Evolutionary conservation across 2,797 vertebrate genomes (phyloP).

Genomic region (Chelon auratus): DNA sequence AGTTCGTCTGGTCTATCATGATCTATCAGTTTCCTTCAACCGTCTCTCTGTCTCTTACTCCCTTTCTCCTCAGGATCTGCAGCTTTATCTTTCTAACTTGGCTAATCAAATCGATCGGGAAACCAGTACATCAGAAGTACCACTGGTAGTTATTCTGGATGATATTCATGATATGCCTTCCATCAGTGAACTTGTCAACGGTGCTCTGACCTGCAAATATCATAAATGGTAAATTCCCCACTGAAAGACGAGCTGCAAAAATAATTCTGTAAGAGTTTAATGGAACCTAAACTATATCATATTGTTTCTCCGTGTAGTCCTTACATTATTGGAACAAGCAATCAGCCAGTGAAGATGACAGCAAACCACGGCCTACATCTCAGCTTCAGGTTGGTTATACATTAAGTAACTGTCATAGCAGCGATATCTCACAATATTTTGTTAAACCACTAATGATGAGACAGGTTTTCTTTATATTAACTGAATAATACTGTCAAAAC

Average conservation of each 20-base stretch:
- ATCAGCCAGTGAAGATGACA: conserved; percentile 97
- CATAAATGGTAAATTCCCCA: conserved; percentile 93
- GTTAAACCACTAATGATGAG: not conserved
- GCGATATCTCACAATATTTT: not conserved
- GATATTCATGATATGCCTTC: conserved; percentile 92
- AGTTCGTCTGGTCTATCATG: not conserved
- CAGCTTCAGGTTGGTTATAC: conserved; percentile 92
- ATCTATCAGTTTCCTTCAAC: conserved; percentile 5
- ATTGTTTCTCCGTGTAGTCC: conserved; percentile 82
- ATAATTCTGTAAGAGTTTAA: not conserved
- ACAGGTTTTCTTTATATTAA: not conserved
- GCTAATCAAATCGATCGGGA: conserved; percentile 98
- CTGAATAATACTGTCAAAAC: not conserved
- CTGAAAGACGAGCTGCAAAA: not conserved
- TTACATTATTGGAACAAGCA: conserved; percentile 98
- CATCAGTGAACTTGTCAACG: conserved; percentile 97
- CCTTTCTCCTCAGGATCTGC: conserved; percentile 89
- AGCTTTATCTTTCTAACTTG: conserved; percentile 96
- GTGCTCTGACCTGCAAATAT: conserved; percentile 99
- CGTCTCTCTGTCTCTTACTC: not conserved
- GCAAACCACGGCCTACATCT: conserved; percentile 96
- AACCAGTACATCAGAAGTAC: conserved; percentile 88
- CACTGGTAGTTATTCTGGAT: conserved; percentile 94
- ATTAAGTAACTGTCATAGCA: not conserved
- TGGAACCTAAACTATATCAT: conserved; percentile 12